These are phyloP conservation scores for Habropoda laboriosa DNA, from an alignment of 1,140 invertebrate genomes.

Conservation along the genomic window DNA sequence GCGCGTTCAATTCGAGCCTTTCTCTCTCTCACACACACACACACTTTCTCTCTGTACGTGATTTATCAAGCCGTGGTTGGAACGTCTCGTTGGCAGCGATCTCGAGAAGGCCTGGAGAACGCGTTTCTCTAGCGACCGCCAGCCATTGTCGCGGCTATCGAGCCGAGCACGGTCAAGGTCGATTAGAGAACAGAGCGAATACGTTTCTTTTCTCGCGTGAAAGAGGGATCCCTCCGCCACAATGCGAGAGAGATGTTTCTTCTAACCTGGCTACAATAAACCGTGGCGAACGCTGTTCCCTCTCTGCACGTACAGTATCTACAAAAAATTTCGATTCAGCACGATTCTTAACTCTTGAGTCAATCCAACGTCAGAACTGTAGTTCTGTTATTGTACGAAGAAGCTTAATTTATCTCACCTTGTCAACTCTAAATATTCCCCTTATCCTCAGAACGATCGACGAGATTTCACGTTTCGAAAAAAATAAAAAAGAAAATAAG, in stretches of 20 bases:
- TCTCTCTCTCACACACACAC: too few species aligned
- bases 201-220: conserved; percentile 14
- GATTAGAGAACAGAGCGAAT: conserved; percentile 41
- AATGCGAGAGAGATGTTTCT: conserved; percentile 21
- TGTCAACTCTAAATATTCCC: too few species aligned
- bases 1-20: not conserved
- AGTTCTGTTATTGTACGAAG: too few species aligned
- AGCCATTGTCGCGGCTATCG: conserved; percentile 45
- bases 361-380: too few species aligned
- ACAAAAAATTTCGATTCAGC: too few species aligned
- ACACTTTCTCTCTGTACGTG: too few species aligned
- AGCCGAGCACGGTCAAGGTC: conserved; percentile 42
- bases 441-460: too few species aligned
- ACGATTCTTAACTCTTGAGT: too few species aligned
- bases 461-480: too few species aligned
- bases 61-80: conserved; percentile 16
- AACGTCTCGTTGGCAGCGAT: conserved; percentile 8
- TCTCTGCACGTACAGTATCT: not conserved
- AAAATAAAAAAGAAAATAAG: too few species aligned
- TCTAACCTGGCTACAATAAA: conserved; percentile 11
- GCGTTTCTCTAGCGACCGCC: not conserved
- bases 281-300: not conserved
- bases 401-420: too few species aligned
- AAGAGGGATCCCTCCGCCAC: not conserved
- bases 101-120: not conserved